phyloP scores from a whole-genome alignment of 2,113 vertebrate species.

The Melanocharis versteri region DNA sequence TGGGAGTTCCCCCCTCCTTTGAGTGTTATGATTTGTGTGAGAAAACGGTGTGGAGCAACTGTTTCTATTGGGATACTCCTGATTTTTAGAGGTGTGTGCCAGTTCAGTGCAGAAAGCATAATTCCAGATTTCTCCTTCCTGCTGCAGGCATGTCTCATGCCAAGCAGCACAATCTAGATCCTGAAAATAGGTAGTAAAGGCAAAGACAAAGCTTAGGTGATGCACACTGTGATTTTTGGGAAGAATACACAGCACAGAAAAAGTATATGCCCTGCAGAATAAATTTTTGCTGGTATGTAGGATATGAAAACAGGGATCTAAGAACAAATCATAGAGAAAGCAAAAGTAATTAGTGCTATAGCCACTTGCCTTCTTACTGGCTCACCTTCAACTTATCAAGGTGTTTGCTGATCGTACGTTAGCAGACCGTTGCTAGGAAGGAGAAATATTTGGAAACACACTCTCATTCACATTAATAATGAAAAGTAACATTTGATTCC shows the following conservation, averaged over 20 bases:
- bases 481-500: constrained; percentile 54
- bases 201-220: neutral
- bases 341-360: neutral
- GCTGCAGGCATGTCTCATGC: neutral
- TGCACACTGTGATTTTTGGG: neutral
- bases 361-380: neutral
- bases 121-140: neutral
- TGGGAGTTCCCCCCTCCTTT: neutral
- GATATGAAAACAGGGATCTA: neutral
- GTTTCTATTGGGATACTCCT: neutral
- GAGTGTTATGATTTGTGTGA: neutral
- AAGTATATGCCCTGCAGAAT: neutral
- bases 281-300: neutral
- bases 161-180: neutral
- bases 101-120: neutral
- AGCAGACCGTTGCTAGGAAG: neutral
- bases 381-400: neutral
- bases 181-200: neutral
- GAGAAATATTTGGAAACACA: constrained; percentile 21
- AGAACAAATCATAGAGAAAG: neutral
- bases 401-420: neutral
- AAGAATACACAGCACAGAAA: neutral
- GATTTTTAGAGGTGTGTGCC: neutral
- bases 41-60: neutral
- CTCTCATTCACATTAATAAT: constrained; percentile 48